Base-by-base conservation (phyloP, 2,888 invertebrate species). In the Pachydiplax longipennis region DNA sequence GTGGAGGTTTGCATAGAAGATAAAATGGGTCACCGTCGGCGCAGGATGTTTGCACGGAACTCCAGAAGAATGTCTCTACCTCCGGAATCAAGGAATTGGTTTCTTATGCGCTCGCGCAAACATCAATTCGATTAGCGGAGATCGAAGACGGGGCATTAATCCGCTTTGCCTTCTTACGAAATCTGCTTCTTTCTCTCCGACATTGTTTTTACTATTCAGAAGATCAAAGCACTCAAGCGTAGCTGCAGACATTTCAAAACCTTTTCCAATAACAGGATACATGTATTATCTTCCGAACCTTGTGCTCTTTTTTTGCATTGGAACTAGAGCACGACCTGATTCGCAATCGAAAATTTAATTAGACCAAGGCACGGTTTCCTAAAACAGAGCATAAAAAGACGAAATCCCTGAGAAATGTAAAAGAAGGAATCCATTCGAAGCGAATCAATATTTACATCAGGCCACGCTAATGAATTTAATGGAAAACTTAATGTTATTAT, bases 91-190 rank as follows among this genome's bases (percentile, higher is more conserved):
- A 2, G 37, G 37, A 37, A 37, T n/a, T 8, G 58, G 58, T 61
- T 58, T 35, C 83, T 31, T 83, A n/a, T 58, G n/a, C 83, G 83
- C 83, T 83, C 83, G 53, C 53, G 58, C 58, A 53, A 58, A 53
- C 83, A 31, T 8, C 18, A 58, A 83, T 58, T 58, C 53, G 48
- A 31, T 83, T 83, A 53, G 18, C 58, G 53, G 4, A 18, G 83
- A 83, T 53, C 53, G 83, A 58, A 83, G 35, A 83, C 83, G 65
- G n/a, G 65, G n/a, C n/a, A 65, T 65, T 65, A 65, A 65, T 65
- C 65, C 65, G 22, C 6, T 65, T n/a, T n/a, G 65, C 22, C 65
- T 65, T n/a, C 25, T 65, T 65, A 65, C 25, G 65, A 25, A 65
- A 25, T 65, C 6, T n/a, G 65, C 22, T 65, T n/a, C n/a, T 65